Base-by-base conservation (phyloP, 35 echinoderm and acorn worm genomes). In the Ptychodera flava region DNA sequence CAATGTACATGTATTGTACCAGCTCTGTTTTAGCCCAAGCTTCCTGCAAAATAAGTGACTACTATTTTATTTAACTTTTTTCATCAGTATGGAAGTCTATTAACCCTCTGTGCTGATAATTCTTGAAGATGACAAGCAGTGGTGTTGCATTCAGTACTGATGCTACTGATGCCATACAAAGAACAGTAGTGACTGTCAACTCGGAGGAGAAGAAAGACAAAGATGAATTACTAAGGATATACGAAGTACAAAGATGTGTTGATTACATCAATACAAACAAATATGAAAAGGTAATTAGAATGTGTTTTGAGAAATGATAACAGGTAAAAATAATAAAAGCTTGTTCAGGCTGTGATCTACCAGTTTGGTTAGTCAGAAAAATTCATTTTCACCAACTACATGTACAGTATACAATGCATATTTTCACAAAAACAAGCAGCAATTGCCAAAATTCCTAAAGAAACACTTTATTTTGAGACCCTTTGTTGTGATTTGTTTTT, bases 201-300 rank as follows among this genome's bases (percentile, higher is more conserved):
- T 28, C 32, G 1, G 37, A 29, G 6, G 14, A 29, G 80, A 85
- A 85, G 76, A 16, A n/a, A n/a, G 22, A 12, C 6, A 6, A 64
- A 22, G 45, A 64, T 64, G 45, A 64, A 12, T 6, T 64, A 64
- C 6, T 12, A 12, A 64, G 6, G 22, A 22, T 64, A 64, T 93
- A 82, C 78, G 91, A 96, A 86, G 81, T 96, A 29, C 32, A 91
- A 36, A 85, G 38, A 0, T 93, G 94, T 90, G 85, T 81, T 22
- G 34, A 89, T 16, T 96, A 92, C 45, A 84, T 96, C 35, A 90
- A 83, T 33, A 64, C 87, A 31, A 77, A 92, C 77, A 36, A 78
- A 16, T 96, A 81, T 32, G 80, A 37, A 53, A 90, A 53, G 85
- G 94, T 90, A 90, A 81, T 85, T 82, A 78, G 1, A 36, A 34